Base-by-base conservation (phyloP, 2,113 vertebrate genomes). In the Psittacara wagleri region DNA sequence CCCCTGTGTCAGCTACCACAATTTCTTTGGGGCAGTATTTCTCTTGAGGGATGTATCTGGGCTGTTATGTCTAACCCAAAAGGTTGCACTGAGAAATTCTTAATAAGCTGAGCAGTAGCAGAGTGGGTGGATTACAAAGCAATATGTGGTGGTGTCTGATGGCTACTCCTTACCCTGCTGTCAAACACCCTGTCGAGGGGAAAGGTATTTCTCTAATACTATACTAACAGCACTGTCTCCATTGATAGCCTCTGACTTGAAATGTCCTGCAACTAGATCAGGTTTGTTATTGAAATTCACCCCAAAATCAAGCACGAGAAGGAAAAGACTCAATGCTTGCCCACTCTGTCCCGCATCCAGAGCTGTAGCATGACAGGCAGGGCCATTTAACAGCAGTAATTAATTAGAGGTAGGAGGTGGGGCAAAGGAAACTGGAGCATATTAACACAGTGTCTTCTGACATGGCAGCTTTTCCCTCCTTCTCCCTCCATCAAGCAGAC, bases 381-480 rank as follows among this genome's bases (percentile, higher is more conserved):
- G 2, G 3, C 18, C 17, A 43, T 17, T 64, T 51, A 75, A 46
- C 1, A 61, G 6, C 0, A 1, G 11, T 15, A 67, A 69, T 85
- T 73, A n/a, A 46, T 55, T 64, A 75, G 66, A 55, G 28, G 18
- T 33, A 25, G 28, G 14, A 67, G 17, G 3, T 13, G 28, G 52
- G 64, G 27, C 61, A 24, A 64, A 76, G 35, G 22, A 73, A 83
- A 14, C 29, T 0, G 0, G 8, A 57, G 5, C 3, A 7, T 41
- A 41, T 44, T 28, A 66, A 48, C 6, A 24, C 41, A 54, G 52
- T 70, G 63, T 77, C 12, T 81, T 70, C 31, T 44, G 76, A 63
- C 44, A 2, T 0, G 1, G 17, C 0, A 1, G 27, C 15, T 70
- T 17, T 80, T 29, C 15, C 13, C 9, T 93, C 25, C 17, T 4